Base-by-base conservation (phyloP, 2,888 invertebrate genomes). In the Limnephilus auricula region DNA sequence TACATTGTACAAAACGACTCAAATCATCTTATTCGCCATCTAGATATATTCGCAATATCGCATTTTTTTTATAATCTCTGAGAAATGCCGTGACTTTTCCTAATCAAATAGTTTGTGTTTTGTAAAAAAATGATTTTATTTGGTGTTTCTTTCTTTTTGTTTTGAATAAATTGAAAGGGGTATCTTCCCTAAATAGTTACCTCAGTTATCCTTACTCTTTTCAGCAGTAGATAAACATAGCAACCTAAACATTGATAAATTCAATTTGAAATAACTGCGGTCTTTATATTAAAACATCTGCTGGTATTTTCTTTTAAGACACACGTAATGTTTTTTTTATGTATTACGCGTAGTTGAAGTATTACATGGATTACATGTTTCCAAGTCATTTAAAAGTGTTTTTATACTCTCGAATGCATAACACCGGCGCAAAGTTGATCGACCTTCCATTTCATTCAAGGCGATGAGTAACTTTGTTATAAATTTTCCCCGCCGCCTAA, bases 361-460 rank as follows among this genome's bases (percentile, higher is more conserved):
- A 2, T 85, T 30, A 85, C 30, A 50, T 85, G 40, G 37, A 78
- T 88, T 88, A 88, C 87, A 34, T 78, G 78, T 88, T 78, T 25
- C 12, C 40, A 34, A 80, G 45, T 80, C 40, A 45, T 80, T 79
- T 45, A 89, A 85, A 40, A 89, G 89, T 89, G 45, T 80, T 80
- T 89, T 79, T 79, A 31, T 25, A 13, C 31, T 80, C 40, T 80
- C 9, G 89, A 80, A 79, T 78, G 40, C 78, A n/a, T 78, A 88
- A 78, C 78, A 88, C 25, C 78, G 87, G 78, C n/a, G 25, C 78
- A 40, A 83, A 90, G 90, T 90, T 90, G 90, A 90, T 30, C 83
- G 83, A 83, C 83, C 90, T 90, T 90, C 65, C 83, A 78, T 82
- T 90, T 90, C 83, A 90, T 83, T 90, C 83, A 83, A 50, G 83